Evolutionary conservation across 2,888 invertebrate species (phyloP).

Genomic region (Lasioglossum vierecki): DNA sequence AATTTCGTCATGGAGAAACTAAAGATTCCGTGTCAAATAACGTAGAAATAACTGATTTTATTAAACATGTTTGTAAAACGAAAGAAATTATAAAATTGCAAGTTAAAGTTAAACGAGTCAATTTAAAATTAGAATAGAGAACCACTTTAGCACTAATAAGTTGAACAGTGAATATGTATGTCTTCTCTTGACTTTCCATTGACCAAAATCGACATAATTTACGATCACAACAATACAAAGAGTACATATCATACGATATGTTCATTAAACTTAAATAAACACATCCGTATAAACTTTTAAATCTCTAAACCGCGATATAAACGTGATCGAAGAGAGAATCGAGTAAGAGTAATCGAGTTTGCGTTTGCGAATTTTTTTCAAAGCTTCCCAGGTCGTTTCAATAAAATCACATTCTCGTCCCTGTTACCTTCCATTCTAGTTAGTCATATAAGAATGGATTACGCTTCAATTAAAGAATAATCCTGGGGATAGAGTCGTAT

Average conservation of each 20-base stretch:
- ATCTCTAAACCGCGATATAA: background rate
- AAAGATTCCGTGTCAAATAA: background rate
- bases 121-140: background rate
- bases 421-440: conserved; percentile 29
- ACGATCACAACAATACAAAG: background rate
- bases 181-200: conserved; percentile 43
- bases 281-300: background rate
- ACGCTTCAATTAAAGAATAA: conserved; percentile 44
- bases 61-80: background rate
- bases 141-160: background rate
- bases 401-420: conserved; percentile 29
- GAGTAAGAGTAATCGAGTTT: background rate
- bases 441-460: conserved; percentile 30
- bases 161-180: background rate
- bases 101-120: background rate
- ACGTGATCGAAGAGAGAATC: background rate
- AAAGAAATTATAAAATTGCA: background rate
- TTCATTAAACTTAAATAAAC: background rate
- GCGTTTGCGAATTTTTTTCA: conserved; percentile 6
- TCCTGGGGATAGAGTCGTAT: conserved; percentile 42
- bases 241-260: background rate
- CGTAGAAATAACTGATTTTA: background rate
- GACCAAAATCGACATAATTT: conserved; percentile 23
- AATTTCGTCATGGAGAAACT: background rate
- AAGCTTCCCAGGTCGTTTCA: conserved; percentile 10